A percentile compares a stretch with the other conserved stretches of the same genome.
Conservation (phyloP, 2,888 invertebrate genomes). For the Latrodectus elegans region DNA sequence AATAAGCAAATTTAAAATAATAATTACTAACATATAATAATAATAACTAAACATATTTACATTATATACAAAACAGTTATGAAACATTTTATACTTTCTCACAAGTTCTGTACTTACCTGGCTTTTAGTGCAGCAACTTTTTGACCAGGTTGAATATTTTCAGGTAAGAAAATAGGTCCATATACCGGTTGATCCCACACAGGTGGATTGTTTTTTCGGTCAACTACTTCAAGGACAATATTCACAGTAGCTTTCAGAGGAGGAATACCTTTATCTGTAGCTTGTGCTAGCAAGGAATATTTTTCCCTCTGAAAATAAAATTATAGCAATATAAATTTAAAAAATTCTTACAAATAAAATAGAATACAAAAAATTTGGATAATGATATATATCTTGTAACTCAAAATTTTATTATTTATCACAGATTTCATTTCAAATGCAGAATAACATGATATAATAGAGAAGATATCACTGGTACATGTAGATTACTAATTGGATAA, state of each 20-base stretch:
- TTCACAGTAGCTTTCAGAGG: constrained; percentile 96
- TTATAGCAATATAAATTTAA: background rate
- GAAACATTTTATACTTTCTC: no score
- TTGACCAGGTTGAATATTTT: constrained; percentile 97
- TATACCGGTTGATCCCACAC: constrained; percentile 97
- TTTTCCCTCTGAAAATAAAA: constrained; percentile 87
- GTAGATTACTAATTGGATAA: no score
- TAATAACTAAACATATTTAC: background rate
- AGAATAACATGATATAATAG: no score
- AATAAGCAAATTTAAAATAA: background rate
- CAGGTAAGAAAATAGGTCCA: constrained; percentile 97
- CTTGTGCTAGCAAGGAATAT: constrained; percentile 98
- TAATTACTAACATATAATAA: no score
- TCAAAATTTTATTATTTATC: no score
- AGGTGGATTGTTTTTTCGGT: constrained; percentile 97
- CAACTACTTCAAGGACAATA: constrained; percentile 98
- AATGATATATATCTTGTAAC: background rate
- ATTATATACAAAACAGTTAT: background rate
- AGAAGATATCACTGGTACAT: no score
- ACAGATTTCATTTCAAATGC: no score
- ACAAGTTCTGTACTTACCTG: constrained; percentile 81
- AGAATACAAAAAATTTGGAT: background rate
- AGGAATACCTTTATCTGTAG: constrained; percentile 97
- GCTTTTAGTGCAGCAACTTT: constrained; percentile 98
- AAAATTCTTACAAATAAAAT: background rate